Base-by-base conservation (phyloP, 37 sponge, comb jelly and placozoan species). In the Oopsacas minuta region DNA sequence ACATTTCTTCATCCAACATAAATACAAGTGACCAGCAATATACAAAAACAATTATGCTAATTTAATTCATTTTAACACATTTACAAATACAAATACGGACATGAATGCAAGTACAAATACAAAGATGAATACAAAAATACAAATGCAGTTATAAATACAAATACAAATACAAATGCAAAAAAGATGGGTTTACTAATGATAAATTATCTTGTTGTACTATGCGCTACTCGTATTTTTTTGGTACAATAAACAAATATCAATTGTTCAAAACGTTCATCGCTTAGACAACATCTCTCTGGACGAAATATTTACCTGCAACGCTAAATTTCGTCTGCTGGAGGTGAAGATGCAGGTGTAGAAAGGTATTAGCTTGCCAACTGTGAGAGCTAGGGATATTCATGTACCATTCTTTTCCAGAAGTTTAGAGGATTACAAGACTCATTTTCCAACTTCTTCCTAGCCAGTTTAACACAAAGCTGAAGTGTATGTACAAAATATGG, bases 401-500 rank as follows among this genome's bases (percentile, higher is more conserved):
- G 75, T 61, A 12, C 75, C 75, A 61, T 61, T 12, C 75, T 61
- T 61, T 61, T 25, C 75, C 75, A 61, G 75, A 61, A 61, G 28
- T 61, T 61, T 61, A 61, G 75, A 12, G 75, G 75, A 61, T 61
- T 61, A 61, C 75, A 61, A 61, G 75, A 25, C 22, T 61, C 75
- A 12, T 61, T 61, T 61, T 61, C 75, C 75, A 38, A 46, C 38
- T 82, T 86, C 46, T 38, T 86, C 81, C 28, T 82, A 86, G 5
- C 82, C 86, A 37, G 75, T 38, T 35, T 86, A 1, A 86, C 82
- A 36, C 75, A 81, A 0, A 86, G 36, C 23, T 86, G 86, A 37
- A 86, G 82, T 35, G 86, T 37, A 82, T 86, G 86, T 38, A 82
- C 82, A 82, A 86, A 86, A 82, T 82, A 86, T 35, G 86, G 36